phyloP scores from a whole-genome alignment of 2,113 vertebrate genomes.

The Dromas ardeola region DNA sequence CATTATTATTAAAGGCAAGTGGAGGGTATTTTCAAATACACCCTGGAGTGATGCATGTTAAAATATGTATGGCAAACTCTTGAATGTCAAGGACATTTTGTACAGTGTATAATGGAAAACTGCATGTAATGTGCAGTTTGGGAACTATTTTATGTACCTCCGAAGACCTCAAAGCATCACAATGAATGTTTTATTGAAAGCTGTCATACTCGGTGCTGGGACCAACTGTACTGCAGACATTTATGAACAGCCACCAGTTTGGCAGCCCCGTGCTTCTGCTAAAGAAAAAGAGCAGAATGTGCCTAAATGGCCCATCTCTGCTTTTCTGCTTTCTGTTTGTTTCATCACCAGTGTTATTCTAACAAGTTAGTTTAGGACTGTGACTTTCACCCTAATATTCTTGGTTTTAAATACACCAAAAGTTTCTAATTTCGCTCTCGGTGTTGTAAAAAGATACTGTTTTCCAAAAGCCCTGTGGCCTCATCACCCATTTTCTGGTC shows the following conservation, averaged over 20 bases:
- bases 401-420: not conserved
- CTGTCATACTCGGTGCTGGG: slow-evolving; percentile 33
- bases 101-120: slow-evolving; percentile 72
- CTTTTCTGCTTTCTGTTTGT: not conserved
- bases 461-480: not conserved
- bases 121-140: slow-evolving; percentile 76
- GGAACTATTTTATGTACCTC: slow-evolving; percentile 73
- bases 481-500: not conserved
- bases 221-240: slow-evolving; percentile 62
- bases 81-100: slow-evolving; percentile 85
- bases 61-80: slow-evolving; percentile 76
- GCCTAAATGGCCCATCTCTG: not conserved
- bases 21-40: slow-evolving; percentile 82
- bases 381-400: not conserved
- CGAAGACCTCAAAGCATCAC: slow-evolving; percentile 73
- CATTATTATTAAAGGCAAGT: slow-evolving; percentile 86
- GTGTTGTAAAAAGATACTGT: not conserved
- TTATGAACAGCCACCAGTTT: slow-evolving; percentile 59
- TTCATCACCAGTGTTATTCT: not conserved
- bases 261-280: not conserved
- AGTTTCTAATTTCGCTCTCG: not conserved
- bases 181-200: slow-evolving; percentile 73
- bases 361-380: not conserved
- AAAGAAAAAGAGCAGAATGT: not conserved
- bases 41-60: slow-evolving; percentile 80